Conservation (phyloP, 1,140 invertebrate genomes). For the Drusus annulatus region DNA sequence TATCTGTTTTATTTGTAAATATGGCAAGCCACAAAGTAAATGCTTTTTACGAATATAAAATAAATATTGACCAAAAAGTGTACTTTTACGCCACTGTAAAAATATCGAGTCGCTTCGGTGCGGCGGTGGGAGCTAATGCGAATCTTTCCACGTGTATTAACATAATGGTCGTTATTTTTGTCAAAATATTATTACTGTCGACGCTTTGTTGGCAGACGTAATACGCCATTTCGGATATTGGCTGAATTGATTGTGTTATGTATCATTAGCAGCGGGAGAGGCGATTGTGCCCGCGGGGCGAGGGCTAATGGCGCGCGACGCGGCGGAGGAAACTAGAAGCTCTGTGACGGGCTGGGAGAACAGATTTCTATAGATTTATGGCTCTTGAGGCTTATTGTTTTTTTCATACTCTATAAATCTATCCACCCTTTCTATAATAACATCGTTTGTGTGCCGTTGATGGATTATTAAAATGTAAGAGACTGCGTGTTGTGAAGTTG, state of each 20-base stretch:
- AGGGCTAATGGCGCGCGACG: conserved; percentile 56
- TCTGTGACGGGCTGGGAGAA: conserved; percentile 25
- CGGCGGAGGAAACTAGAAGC: conserved; percentile 13
- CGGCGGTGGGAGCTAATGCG: conserved; percentile 45
- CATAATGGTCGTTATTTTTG: conserved; percentile 57
- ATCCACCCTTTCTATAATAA: background rate
- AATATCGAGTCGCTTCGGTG: conserved; percentile 40
- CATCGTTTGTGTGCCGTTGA: background rate
- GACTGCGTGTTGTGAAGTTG: too few species aligned
- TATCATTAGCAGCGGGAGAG: conserved; percentile 52
- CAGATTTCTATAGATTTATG: conserved; percentile 25
- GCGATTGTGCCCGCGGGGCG: conserved; percentile 17
- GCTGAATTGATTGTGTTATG: conserved; percentile 54
- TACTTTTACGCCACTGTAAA: conserved; percentile 47
- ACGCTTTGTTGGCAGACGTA: conserved; percentile 50
- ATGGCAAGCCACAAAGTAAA: too few species aligned
- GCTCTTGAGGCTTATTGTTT: conserved; percentile 20
- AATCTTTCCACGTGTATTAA: conserved; percentile 55
- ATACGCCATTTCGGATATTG: conserved; percentile 46
- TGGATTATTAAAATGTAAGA: too few species aligned
- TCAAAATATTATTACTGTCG: conserved; percentile 56
- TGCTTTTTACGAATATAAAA: too few species aligned
- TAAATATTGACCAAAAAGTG: too few species aligned
- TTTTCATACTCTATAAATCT: conserved; percentile 24
- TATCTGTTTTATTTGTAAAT: too few species aligned